Base-by-base conservation (phyloP, 1,140 invertebrate species). In the Sipha flava region DNA sequence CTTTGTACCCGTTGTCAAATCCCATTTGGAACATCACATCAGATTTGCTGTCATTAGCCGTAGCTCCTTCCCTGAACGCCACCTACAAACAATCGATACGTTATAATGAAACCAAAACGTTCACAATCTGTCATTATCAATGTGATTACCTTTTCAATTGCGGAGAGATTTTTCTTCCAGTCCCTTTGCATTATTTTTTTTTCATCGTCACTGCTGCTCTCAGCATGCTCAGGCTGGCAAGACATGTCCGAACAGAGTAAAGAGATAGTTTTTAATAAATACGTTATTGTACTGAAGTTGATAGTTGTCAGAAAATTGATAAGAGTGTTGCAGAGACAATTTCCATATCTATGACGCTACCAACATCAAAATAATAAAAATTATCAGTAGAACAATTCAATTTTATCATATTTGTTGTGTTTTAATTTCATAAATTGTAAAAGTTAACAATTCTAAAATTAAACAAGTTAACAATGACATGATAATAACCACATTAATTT, bases 111-210 rank as follows among this genome's bases (percentile, higher is more conserved):
- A 43, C 9, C 5, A 64, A 1, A 18, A 47, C 16, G 2, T 7
- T 23, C 1, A 3, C 1, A 52, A 23, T 3, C 9, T 18, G 10
- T n/a, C 12, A 10, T 29, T 45, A 10, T 12, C 6, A 45, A 31
- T 70, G 14, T 4, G 31, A 12, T 1, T 77, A 77, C 73, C 52
- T 77, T 77, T 77, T 77, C 49, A 26, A 77, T 43, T 12, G 9
- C 23, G 6, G 52, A 40, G 5, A 77, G 29, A 16, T 77, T 54
- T 43, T 40, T 77, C 26, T 40, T 59, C 73, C 73, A 77, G 59
- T 77, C 59, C n/a, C 52, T 77, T 77, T 4, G 7, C 73, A 77
- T 57, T 31, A 77, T 77, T 43, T 77, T 52, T 77, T 57, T 57
- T 77, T 77, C 73, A 21, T 77, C 73, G 7, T 77, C 73, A 29